A percentile compares a stretch with the other conserved stretches of the same genome.
Evolutionary conservation across 2,888 invertebrate species (phyloP).

Genomic region (Philopedon plagiatum): DNA sequence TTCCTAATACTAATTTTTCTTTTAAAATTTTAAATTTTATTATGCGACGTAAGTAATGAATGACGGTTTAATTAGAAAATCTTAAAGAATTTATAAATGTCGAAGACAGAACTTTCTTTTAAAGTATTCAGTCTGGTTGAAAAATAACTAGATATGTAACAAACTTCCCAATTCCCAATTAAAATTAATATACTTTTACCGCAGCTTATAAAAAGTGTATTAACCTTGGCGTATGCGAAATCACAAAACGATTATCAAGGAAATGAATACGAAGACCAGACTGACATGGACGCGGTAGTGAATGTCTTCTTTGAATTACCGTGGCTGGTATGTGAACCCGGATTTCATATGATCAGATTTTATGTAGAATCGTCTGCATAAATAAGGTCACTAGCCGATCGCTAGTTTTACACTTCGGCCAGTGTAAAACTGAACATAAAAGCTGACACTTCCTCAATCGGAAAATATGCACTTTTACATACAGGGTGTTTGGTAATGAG

Average conservation of each 20-base stretch:
- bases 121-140: not conserved
- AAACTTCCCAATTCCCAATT: not conserved
- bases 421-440: no score
- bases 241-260: conserved; percentile 4
- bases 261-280: not conserved
- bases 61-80: not conserved
- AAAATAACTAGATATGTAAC: conserved; percentile 2
- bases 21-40: no score
- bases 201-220: conserved; percentile 9
- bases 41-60: no score
- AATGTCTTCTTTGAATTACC: conserved; percentile 4
- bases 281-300: not conserved
- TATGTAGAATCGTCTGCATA: no score
- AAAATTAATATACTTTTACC: conserved; percentile 8
- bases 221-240: conserved; percentile 2
- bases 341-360: not conserved
- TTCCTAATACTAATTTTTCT: no score
- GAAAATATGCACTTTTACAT: no score
- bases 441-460: no score
- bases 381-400: no score
- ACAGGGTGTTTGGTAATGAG: no score
- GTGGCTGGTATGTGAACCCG: conserved; percentile 5
- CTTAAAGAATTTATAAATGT: not conserved
- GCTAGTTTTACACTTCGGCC: no score
- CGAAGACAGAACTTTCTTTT: not conserved